These are phyloP conservation scores for Myotis myotis DNA, from an alignment of 2,797 vertebrate genomes.

Conservation along the genomic window DNA sequence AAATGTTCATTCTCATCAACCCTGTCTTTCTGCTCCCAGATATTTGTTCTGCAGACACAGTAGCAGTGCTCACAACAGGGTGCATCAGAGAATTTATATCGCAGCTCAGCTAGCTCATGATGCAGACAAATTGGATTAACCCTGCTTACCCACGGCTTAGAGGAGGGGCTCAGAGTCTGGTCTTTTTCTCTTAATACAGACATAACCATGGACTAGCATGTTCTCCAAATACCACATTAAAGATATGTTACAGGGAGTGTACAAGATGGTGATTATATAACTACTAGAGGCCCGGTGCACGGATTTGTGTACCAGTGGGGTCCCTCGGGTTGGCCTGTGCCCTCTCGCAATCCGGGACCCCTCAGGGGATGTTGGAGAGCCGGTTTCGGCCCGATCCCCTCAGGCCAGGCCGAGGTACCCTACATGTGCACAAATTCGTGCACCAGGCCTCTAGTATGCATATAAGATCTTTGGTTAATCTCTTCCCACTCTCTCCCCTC, in stretches of 20 bases:
- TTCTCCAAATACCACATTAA: neutral
- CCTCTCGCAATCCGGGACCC: too few relatives aligned
- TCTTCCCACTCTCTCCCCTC: too few relatives aligned
- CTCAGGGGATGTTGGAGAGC: too few relatives aligned
- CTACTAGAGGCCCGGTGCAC: too few relatives aligned
- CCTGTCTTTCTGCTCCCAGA: neutral
- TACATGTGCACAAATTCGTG: too few relatives aligned
- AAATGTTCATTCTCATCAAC: neutral
- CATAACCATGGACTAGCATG: neutral
- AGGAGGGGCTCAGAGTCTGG: neutral
- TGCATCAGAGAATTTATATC: neutral
- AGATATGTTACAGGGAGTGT: neutral
- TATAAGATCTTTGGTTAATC: too few relatives aligned
- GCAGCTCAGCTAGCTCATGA: neutral
- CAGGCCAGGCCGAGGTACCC: too few relatives aligned
- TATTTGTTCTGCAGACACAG: neutral
- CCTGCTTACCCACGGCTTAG: neutral
- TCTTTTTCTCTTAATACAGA: neutral
- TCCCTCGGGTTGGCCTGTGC: too few relatives aligned
- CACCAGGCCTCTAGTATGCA: too few relatives aligned
- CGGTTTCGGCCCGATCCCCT: too few relatives aligned
- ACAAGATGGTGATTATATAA: neutral
- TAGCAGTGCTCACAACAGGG: neutral
- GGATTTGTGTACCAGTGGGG: too few relatives aligned
- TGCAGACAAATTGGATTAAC: neutral